Evolutionary conservation across 2,888 invertebrate genomes (phyloP), one percentile per base, ranked within the genome.

Genomic region (Cistogaster globosa): DNA sequence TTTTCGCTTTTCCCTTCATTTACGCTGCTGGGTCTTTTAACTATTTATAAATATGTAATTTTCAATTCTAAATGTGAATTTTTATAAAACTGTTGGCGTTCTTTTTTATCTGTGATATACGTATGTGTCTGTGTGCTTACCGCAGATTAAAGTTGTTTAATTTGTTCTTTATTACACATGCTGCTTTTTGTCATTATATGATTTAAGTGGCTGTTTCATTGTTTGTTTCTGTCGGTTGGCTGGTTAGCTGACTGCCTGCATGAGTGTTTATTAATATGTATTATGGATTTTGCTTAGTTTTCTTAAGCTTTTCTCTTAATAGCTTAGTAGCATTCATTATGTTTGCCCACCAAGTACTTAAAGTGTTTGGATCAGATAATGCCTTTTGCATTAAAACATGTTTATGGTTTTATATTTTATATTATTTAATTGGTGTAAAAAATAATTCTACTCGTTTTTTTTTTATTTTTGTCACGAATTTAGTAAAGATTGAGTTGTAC

Each of bases 121-220:
- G 55, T 79, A 16, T 68, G 36, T 48, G 58, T 74, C n/a, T 68
- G n/a, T 72, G 11, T 60, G 75, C 65, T 79, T 69, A 67, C 78
- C 69, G 22, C 45, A 82, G 74, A 85, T 85, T 85, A 82, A 79
- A 20, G 63, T 79, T 78, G 78, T 85, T 85, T 82, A 78, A 82
- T 85, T 85, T 82, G 82, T 85, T 85, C 78, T 85, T 85, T 85
- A 85, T 82, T 82, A 78, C 71, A 80, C 60, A 71, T 65, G 78
- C 60, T 82, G 77, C 81, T 85, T 53, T 78, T 81, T 85, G 81
- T 85, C 81, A 82, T 82, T 85, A 78, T 85, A 58, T 77, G 82
- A 82, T 80, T 84, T 80, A 80, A 84, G 74, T 71, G 80, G 36
- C 71, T 71, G 78, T 38, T 57, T 71, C 8, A 68, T 20, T 65